Evolutionary conservation across 2,888 invertebrate species (phyloP).

Genomic region (Neria commutata): DNA sequence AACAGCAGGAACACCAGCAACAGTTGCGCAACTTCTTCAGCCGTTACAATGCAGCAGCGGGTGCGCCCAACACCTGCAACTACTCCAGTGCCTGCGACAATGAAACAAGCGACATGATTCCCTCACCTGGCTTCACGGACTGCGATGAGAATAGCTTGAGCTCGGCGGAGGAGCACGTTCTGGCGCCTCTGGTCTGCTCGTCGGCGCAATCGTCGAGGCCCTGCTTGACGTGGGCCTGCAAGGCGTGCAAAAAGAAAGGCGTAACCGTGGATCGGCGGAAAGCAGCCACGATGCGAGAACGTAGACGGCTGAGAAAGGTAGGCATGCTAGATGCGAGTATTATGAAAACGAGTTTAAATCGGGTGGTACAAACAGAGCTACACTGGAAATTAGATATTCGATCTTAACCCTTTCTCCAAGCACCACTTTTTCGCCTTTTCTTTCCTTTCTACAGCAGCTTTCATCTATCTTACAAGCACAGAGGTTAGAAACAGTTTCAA

Average conservation of each 20-base stretch:
- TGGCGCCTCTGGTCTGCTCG: slow-evolving; percentile 63
- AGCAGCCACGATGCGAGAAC: slow-evolving; percentile 94
- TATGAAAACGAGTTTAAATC: too few relatives aligned
- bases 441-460: too few relatives aligned
- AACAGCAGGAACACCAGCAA: slow-evolving; percentile 29
- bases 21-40: slow-evolving; percentile 44
- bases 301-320: slow-evolving; percentile 91
- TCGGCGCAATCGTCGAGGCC: slow-evolving; percentile 66
- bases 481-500: too few relatives aligned
- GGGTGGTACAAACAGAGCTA: too few relatives aligned
- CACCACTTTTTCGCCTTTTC: too few relatives aligned
- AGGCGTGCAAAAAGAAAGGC: slow-evolving; percentile 95
- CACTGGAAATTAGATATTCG: too few relatives aligned
- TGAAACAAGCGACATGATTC: slow-evolving; percentile 35
- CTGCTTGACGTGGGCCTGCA: slow-evolving; percentile 96
- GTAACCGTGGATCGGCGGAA: slow-evolving; percentile 94
- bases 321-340: slow-evolving; percentile 18
- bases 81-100: slow-evolving; percentile 2
- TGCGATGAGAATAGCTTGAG: slow-evolving; percentile 61
- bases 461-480: too few relatives aligned
- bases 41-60: slow-evolving; percentile 50
- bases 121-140: slow-evolving; percentile 59
- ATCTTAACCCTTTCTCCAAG: too few relatives aligned
- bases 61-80: slow-evolving; percentile 24
- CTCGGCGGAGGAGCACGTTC: slow-evolving; percentile 61